A percentile compares a stretch with the other conserved stretches of the same genome.
phyloP scores from a whole-genome alignment of 2,113 vertebrate genomes.

The Trichechus manatus region DNA sequence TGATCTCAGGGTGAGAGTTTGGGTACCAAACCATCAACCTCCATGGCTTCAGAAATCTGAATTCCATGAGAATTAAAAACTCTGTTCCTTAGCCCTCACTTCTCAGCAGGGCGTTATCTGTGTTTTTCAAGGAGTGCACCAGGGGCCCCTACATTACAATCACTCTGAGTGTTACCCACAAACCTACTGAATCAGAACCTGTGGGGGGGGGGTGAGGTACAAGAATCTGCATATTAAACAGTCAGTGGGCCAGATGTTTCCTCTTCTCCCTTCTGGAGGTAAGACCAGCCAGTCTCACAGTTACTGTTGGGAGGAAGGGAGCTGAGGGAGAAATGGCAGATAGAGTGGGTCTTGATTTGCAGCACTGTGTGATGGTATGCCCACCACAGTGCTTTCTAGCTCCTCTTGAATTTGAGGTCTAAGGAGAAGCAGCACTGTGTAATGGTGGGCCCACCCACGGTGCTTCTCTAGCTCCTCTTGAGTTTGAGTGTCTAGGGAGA shows the following conservation, averaged over 20 bases:
- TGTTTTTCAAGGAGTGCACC: not conserved
- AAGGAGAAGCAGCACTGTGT: not conserved
- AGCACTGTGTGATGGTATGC: no score
- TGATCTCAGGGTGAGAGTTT: not conserved
- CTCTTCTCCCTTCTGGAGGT: not conserved
- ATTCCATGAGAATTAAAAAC: not conserved
- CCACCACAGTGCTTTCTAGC: not conserved
- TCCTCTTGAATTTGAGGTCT: not conserved
- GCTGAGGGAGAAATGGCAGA: rapidly evolving
- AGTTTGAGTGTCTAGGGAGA: not conserved
- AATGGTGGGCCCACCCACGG: no score
- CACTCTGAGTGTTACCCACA: not conserved
- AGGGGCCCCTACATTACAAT: no score
- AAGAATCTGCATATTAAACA: not conserved
- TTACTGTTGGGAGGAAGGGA: not conserved
- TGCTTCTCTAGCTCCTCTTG: not conserved
- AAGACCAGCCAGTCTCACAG: not conserved
- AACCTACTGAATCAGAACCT: not conserved
- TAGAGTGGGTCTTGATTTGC: not conserved
- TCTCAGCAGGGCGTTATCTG: not conserved
- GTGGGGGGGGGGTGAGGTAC: no score
- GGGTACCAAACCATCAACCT: not conserved
- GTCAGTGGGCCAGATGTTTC: not conserved
- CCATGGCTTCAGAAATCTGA: not conserved
- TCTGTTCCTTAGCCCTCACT: not conserved